These are phyloP conservation scores for Uromys caudimaculatus DNA, from an alignment of 2,797 vertebrate species.

Conservation along the genomic window DNA sequence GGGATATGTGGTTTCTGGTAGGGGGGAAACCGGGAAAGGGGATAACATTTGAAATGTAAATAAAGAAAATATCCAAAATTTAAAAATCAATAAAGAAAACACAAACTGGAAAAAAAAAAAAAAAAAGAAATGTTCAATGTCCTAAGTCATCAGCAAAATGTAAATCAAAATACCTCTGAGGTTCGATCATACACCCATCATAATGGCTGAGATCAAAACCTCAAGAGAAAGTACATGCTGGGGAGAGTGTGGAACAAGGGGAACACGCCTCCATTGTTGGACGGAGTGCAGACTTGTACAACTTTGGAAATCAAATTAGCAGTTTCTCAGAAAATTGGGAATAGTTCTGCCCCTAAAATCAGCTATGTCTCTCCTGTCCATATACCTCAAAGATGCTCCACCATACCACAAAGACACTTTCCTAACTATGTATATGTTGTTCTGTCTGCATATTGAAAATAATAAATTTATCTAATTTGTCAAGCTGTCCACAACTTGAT, in stretches of 20 bases:
- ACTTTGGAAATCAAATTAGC: background rate
- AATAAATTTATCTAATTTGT: conserved; percentile 48
- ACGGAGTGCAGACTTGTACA: background rate
- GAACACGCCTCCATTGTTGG: background rate
- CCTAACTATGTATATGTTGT: conserved; percentile 22
- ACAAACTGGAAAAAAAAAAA: too few species aligned
- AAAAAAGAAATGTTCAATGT: background rate
- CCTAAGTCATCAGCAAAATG: background rate
- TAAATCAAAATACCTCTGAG: background rate
- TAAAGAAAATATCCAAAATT: too few species aligned
- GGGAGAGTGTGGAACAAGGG: background rate
- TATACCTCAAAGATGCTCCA: background rate
- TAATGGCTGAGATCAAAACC: background rate
- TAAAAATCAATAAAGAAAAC: too few species aligned
- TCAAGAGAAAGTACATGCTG: background rate
- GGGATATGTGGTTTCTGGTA: too few species aligned
- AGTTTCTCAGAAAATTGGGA: background rate
- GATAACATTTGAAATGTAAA: too few species aligned
- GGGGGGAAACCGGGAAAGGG: too few species aligned
- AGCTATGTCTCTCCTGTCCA: background rate
- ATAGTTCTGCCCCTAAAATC: background rate
- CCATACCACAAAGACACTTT: background rate
- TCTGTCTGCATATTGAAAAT: conserved; percentile 49
- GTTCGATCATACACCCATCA: background rate
- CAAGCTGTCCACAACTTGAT: conserved; percentile 58